A percentile compares a stretch with the other conserved stretches of the same genome.
phyloP scores from a whole-genome alignment of 2,797 vertebrate genomes.

The Muscicapa comitata region DNA sequence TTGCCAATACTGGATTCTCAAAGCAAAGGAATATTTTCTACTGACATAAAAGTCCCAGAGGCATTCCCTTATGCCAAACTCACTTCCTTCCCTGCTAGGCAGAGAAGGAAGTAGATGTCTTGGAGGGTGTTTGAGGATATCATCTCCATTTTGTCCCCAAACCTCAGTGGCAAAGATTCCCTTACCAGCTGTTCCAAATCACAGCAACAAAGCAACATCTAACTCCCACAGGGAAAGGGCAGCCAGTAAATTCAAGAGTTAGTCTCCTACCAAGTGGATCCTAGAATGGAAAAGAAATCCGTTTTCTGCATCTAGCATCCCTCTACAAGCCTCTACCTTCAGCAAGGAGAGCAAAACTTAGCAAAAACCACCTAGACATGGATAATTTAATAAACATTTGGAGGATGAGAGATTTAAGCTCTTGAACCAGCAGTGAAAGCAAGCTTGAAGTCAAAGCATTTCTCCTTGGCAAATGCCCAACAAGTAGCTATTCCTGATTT shows the following conservation, averaged over 20 bases:
- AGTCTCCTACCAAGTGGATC: neutral
- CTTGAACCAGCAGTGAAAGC: neutral
- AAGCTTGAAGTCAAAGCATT: conserved; percentile 6
- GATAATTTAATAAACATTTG: neutral
- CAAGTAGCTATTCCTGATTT: conserved; percentile 25
- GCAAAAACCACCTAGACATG: neutral
- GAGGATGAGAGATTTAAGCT: neutral
- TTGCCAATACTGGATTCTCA: neutral
- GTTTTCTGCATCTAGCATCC: neutral
- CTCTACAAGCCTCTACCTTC: neutral
- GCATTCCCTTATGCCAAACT: neutral
- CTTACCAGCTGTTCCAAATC: conserved; percentile 6
- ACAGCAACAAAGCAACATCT: conserved; percentile 3
- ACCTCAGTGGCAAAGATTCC: neutral
- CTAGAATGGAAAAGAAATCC: neutral
- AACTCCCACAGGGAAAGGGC: neutral
- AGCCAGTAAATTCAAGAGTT: neutral
- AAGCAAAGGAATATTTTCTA: neutral
- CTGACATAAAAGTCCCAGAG: neutral
- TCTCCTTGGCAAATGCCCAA: neutral
- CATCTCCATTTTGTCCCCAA: conserved; percentile 1
- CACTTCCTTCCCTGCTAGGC: neutral
- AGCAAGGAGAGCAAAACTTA: neutral
- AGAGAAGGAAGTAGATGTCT: neutral
- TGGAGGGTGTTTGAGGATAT: neutral